phyloP scores from a whole-genome alignment of 2,113 vertebrate species.

The Cephalopholis sonnerati region DNA sequence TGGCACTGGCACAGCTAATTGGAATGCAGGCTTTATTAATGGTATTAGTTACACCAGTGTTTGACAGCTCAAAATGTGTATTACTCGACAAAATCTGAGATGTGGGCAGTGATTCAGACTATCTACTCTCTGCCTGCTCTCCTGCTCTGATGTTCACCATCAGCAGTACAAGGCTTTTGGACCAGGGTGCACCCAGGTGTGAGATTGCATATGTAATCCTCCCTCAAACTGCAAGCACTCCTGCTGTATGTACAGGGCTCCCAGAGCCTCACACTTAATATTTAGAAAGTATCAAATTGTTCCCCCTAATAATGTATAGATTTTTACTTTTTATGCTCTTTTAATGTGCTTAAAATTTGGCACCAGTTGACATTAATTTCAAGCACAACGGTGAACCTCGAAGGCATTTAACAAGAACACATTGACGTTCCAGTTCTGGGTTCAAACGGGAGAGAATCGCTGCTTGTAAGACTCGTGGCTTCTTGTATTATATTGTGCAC shows the following conservation, averaged over 20 bases:
- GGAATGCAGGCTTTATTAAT: conserved; percentile 14
- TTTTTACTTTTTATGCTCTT: too few species aligned
- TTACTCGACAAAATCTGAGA: conserved; percentile 7
- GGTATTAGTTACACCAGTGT: neutral
- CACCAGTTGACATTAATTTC: too few species aligned
- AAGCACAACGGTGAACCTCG: too few species aligned
- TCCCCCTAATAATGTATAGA: too few species aligned
- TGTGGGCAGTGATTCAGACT: neutral
- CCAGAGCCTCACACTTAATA: neutral
- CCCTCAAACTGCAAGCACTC: neutral
- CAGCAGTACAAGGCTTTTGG: conserved; percentile 1
- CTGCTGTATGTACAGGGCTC: neutral
- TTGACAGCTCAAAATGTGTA: conserved; percentile 12
- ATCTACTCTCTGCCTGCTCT: neutral
- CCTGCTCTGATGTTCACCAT: neutral
- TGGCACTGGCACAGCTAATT: conserved; percentile 1
- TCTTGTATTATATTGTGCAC: too few species aligned
- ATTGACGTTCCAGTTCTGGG: too few species aligned
- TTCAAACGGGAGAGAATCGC: too few species aligned
- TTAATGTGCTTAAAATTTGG: too few species aligned
- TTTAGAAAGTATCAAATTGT: too few species aligned
- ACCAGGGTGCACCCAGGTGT: conserved; percentile 36
- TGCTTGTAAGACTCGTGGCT: too few species aligned
- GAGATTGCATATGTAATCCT: conserved; percentile 56
- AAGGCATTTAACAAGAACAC: too few species aligned